Evolutionary conservation across 2,113 vertebrate genomes (phyloP).

Genomic region (Brachyistius frenatus): DNA sequence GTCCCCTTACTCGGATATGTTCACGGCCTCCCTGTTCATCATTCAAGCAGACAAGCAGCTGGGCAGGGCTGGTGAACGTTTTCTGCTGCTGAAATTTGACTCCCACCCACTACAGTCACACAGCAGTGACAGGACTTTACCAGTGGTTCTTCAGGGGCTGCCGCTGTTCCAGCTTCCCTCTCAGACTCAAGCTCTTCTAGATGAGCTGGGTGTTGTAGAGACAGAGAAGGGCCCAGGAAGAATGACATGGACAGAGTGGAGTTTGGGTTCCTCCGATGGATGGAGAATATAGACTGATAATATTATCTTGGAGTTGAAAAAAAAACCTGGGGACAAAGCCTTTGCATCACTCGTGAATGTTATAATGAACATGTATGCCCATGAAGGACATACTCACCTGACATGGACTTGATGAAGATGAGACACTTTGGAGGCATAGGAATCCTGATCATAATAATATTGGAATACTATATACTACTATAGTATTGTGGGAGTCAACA

Average conservation of each 20-base stretch:
- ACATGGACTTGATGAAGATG: not conserved
- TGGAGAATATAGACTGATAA: not conserved
- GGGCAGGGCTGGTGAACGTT: constrained; percentile 71
- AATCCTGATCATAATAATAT: too few species aligned
- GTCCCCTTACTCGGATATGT: constrained; percentile 81
- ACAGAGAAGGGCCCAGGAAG: constrained; percentile 11
- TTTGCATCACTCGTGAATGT: not conserved
- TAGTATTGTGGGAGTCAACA: too few species aligned
- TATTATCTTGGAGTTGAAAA: constrained; percentile 8
- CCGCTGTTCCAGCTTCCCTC: constrained; percentile 87
- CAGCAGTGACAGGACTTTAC: constrained; percentile 61
- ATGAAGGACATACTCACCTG: constrained; percentile 11
- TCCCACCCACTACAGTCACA: constrained; percentile 17
- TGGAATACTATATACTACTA: too few species aligned
- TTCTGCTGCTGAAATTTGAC: constrained; percentile 86
- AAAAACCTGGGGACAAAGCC: constrained; percentile 3
- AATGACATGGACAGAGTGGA: constrained; percentile 35
- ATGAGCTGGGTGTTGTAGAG: constrained; percentile 59
- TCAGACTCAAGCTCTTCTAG: constrained; percentile 81
- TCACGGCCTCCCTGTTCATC: constrained; percentile 84
- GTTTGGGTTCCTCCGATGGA: not conserved
- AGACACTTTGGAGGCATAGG: not conserved
- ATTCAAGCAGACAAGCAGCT: constrained; percentile 78
- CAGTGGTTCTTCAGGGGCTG: constrained; percentile 79
- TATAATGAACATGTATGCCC: not conserved